These are phyloP conservation scores for Amblyjoppa fuscipennis DNA, from an alignment of 2,888 invertebrate species.

Conservation along the genomic window DNA sequence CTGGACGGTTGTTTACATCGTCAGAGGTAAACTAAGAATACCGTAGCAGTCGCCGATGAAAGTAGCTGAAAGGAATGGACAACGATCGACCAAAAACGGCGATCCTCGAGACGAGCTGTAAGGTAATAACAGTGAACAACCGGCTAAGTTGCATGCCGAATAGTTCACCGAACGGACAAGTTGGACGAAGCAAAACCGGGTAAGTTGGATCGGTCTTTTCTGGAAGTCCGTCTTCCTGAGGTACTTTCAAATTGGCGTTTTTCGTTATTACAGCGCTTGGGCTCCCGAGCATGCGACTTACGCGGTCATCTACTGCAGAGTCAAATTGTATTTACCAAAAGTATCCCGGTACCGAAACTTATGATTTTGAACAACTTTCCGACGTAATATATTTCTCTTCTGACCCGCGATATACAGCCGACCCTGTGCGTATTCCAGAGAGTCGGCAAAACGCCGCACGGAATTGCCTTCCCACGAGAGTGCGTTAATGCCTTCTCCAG, in stretches of 20 bases:
- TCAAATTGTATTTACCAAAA: conserved; percentile 62
- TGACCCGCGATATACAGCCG: conserved; percentile 68
- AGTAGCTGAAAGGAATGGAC: conserved; percentile 58
- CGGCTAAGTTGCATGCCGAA: too few relatives aligned
- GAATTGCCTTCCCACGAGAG: background rate
- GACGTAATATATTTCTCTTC: conserved; percentile 67
- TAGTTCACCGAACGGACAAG: too few relatives aligned
- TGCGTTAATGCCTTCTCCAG: conserved; percentile 18
- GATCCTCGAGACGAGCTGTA: background rate
- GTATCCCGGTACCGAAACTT: conserved; percentile 58
- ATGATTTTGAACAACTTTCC: conserved; percentile 67
- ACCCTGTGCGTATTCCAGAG: conserved; percentile 66
- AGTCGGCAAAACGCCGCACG: conserved; percentile 58
- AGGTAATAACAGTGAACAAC: background rate
- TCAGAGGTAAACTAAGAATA: conserved; percentile 57
- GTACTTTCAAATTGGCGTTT: too few relatives aligned
- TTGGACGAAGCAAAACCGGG: background rate
- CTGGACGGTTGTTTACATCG: background rate
- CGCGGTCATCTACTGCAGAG: too few relatives aligned
- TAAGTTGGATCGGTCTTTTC: too few relatives aligned
- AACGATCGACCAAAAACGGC: background rate
- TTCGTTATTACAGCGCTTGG: too few relatives aligned
- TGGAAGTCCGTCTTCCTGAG: too few relatives aligned
- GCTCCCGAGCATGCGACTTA: too few relatives aligned
- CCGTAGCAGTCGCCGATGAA: conserved; percentile 54